These are phyloP conservation scores for Chrysina gloriosa DNA, from an alignment of 2,888 invertebrate species.

Conservation along the genomic window DNA sequence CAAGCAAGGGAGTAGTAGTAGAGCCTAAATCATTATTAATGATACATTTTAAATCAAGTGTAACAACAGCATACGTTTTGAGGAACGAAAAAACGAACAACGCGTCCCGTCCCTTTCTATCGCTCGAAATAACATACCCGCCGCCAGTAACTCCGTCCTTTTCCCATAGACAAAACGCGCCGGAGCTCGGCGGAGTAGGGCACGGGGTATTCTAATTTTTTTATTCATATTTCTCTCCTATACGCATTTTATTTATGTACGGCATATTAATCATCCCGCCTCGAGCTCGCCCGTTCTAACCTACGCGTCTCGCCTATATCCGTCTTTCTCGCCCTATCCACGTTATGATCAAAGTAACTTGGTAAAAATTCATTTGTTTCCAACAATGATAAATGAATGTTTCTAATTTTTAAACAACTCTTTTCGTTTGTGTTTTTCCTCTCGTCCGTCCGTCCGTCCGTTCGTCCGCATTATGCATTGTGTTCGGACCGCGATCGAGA, in stretches of 20 bases:
- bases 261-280: conserved; percentile 59
- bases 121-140: conserved; percentile 55
- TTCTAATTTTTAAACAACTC: conserved; percentile 57
- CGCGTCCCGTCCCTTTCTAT: conserved; percentile 46
- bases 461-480: conserved; percentile 9
- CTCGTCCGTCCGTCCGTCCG: conserved; percentile 11
- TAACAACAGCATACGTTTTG: conserved; percentile 41
- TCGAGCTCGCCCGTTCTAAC: conserved; percentile 43
- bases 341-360: conserved; percentile 59
- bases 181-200: conserved; percentile 5
- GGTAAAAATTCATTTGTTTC: conserved; percentile 63
- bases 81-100: conserved; percentile 30
- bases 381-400: conserved; percentile 63
- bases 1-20: conserved; percentile 9
- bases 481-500: not conserved
- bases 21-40: conserved; percentile 52
- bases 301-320: conserved; percentile 46
- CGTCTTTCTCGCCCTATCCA: conserved; percentile 56
- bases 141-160: conserved; percentile 52
- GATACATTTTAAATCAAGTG: conserved; percentile 53
- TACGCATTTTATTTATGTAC: conserved; percentile 47
- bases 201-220: conserved; percentile 32
- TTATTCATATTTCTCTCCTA: conserved; percentile 47
- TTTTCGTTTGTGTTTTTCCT: conserved; percentile 52
- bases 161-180: conserved; percentile 47